phyloP scores from a whole-genome alignment of 2,113 vertebrate genomes.

The Larimichthys crocea region DNA sequence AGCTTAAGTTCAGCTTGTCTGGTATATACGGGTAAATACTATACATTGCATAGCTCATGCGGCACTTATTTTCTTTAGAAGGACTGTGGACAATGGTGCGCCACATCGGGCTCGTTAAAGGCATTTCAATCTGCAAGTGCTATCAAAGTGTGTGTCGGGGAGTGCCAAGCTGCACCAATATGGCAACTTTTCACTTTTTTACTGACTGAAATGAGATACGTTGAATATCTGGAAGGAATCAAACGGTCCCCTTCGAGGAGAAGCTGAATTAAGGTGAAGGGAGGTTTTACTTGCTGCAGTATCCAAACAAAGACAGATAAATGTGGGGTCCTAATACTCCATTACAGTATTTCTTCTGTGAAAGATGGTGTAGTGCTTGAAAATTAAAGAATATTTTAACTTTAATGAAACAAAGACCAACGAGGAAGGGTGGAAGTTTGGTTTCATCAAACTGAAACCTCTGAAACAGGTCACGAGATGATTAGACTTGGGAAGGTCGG shows the following conservation, averaged over 20 bases:
- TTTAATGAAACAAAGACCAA: too few species aligned
- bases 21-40: constrained; percentile 84
- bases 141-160: constrained; percentile 86
- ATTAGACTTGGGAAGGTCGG: neutral
- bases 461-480: neutral
- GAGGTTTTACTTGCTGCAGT: neutral
- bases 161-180: constrained; percentile 83
- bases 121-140: constrained; percentile 93
- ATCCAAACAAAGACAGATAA: neutral
- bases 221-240: constrained; percentile 2
- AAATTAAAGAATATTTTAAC: neutral
- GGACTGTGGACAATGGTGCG: constrained; percentile 82
- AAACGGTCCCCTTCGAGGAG: neutral
- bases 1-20: constrained; percentile 87
- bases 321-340: neutral
- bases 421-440: too few species aligned
- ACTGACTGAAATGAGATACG: constrained; percentile 41
- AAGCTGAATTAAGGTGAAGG: neutral
- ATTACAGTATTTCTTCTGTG: too few species aligned
- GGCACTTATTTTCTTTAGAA: constrained; percentile 85
- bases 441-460: neutral
- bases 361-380: neutral
- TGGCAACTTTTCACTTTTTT: constrained; percentile 73
- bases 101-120: constrained; percentile 87
- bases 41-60: constrained; percentile 98